Evolutionary conservation across 2,888 invertebrate species (phyloP).

Genomic region (Pyrochroa serraticornis): DNA sequence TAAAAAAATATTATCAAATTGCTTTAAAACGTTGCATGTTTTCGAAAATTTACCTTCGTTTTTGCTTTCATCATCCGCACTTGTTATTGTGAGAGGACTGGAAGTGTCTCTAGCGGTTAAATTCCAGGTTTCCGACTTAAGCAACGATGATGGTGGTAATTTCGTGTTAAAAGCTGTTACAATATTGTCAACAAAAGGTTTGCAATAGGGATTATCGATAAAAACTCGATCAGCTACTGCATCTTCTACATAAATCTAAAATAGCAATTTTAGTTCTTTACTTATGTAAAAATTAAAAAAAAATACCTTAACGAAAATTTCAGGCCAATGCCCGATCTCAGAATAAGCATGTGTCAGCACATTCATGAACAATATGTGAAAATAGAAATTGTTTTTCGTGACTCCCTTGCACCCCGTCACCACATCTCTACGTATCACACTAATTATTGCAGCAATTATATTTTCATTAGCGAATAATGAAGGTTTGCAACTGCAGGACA

Average conservation of each 20-base stretch:
- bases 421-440: constrained; percentile 78
- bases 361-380: constrained; percentile 84
- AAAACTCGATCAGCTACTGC: constrained; percentile 91
- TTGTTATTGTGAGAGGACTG: constrained; percentile 58
- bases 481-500: constrained; percentile 80
- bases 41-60: constrained; percentile 55
- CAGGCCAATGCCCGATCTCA: constrained; percentile 89
- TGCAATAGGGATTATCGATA: constrained; percentile 92
- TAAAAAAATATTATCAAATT: constrained; percentile 32
- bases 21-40: constrained; percentile 5
- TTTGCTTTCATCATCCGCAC: constrained; percentile 62
- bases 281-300: neutral
- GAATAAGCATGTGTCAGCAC: constrained; percentile 80
- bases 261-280: constrained; percentile 21
- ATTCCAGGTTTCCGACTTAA: constrained; percentile 68
- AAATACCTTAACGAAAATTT: constrained; percentile 82
- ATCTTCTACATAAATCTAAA: constrained; percentile 90
- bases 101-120: constrained; percentile 58
- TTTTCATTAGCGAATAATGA: constrained; percentile 77
- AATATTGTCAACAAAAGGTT: constrained; percentile 90
- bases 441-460: constrained; percentile 79
- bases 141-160: constrained; percentile 71
- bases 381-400: constrained; percentile 76
- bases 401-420: constrained; percentile 71
- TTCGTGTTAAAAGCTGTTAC: constrained; percentile 84